phyloP scores from a whole-genome alignment of 1,140 invertebrate genomes.

The Drosophila ercepeae region DNA sequence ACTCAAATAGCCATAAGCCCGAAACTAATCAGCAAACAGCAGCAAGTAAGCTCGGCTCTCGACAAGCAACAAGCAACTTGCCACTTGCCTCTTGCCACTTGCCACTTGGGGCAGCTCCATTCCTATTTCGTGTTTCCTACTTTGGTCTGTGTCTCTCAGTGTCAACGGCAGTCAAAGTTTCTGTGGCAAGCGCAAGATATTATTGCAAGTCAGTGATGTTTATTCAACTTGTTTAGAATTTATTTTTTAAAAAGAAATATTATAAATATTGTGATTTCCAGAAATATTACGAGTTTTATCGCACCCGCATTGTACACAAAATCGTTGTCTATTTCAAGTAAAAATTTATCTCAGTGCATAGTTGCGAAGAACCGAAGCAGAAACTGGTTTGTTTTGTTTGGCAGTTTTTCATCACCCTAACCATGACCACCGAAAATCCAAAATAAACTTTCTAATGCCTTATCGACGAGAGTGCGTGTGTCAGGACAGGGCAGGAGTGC shows the following conservation, averaged over 20 bases:
- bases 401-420: constrained; percentile 2
- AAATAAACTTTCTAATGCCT: constrained; percentile 67
- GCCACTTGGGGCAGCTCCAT: constrained; percentile 23
- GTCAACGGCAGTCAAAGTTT: constrained; percentile 3
- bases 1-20: constrained; percentile 61
- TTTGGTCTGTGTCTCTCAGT: neutral
- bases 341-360: no score
- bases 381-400: constrained; percentile 12
- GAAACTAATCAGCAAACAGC: constrained; percentile 76
- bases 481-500: neutral
- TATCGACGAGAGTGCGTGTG: constrained; percentile 29
- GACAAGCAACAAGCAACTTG: constrained; percentile 59
- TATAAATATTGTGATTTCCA: neutral
- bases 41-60: constrained; percentile 14
- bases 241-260: neutral
- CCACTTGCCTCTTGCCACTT: constrained; percentile 41
- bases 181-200: neutral
- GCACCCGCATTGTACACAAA: no score
- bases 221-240: neutral
- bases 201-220: constrained; percentile 18
- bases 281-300: neutral
- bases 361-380: neutral
- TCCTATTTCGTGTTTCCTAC: neutral
- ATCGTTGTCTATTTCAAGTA: neutral
- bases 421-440: constrained; percentile 11